These are phyloP conservation scores for Promerops cafer DNA, from an alignment of 2,113 vertebrate species.

Conservation along the genomic window DNA sequence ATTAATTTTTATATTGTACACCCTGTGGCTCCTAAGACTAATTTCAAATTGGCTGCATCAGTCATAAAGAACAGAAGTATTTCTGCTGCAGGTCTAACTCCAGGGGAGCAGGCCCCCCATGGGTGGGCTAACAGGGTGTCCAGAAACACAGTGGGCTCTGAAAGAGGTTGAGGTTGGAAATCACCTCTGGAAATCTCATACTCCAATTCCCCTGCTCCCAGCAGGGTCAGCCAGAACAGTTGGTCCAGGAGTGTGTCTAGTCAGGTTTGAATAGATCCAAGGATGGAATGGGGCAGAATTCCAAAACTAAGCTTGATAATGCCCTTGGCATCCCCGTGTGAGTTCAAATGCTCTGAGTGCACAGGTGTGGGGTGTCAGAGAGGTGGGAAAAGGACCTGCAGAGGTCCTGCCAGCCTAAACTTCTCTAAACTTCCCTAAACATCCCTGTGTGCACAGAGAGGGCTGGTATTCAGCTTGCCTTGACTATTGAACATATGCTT, in stretches of 20 bases:
- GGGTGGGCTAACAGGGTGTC: not conserved
- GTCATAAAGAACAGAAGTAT: not conserved
- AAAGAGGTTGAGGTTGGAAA: not conserved
- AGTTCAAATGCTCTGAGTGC: not conserved
- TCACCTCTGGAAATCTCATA: not conserved
- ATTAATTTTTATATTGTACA: not conserved
- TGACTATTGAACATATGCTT: not conserved
- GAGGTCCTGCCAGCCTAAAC: not conserved
- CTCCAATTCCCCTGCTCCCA: not conserved
- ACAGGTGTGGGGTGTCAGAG: not conserved
- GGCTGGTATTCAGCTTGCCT: not conserved
- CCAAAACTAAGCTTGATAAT: not conserved
- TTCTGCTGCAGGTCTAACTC: not conserved
- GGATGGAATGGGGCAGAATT: not conserved
- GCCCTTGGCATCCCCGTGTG: rapidly evolving
- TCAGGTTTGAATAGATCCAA: not conserved
- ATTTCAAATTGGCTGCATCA: not conserved
- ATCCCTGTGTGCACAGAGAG: not conserved
- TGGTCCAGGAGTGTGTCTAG: not conserved
- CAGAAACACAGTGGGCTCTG: not conserved
- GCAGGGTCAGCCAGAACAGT: not conserved
- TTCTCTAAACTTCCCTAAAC: not conserved
- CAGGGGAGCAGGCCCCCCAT: not conserved
- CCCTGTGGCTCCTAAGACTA: not conserved
- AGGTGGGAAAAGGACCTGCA: not conserved